A percentile compares a stretch with the other conserved stretches of the same genome.
Conservation (phyloP, 2,797 vertebrate species). For the Prionace glauca region DNA sequence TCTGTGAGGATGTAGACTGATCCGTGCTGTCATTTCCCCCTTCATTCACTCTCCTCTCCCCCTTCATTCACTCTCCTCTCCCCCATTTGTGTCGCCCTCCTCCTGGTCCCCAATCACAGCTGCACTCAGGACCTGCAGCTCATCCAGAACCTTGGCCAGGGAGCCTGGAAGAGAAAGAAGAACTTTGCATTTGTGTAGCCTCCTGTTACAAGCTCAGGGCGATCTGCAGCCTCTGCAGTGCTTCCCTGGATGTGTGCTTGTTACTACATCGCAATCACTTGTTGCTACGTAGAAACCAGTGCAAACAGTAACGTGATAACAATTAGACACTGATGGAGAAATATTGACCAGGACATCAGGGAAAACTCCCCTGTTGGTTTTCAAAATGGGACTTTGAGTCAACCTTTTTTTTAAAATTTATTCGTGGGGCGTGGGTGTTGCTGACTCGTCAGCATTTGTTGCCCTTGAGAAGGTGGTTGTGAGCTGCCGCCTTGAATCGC, state of each 20-base stretch:
- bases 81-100: constrained; percentile 52
- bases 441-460: too few species aligned
- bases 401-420: too few species aligned
- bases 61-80: too few species aligned
- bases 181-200: background rate
- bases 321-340: too few species aligned
- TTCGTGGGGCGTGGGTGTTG: too few species aligned
- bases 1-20: background rate
- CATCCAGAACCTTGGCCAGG: constrained; percentile 64
- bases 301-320: constrained; percentile 21
- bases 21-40: background rate
- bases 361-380: too few species aligned
- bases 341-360: too few species aligned
- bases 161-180: constrained; percentile 53
- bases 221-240: background rate
- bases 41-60: constrained; percentile 45
- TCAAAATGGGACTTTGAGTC: too few species aligned
- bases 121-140: constrained; percentile 68
- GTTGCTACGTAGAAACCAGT: background rate
- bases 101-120: constrained; percentile 66
- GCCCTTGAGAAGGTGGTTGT: too few species aligned
- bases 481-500: too few species aligned
- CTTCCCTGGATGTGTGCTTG: too few species aligned
- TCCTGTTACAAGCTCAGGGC: background rate
- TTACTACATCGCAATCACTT: too few species aligned